Base-by-base conservation (phyloP, 2,113 vertebrate species). In the Illadopsis cleaveri region DNA sequence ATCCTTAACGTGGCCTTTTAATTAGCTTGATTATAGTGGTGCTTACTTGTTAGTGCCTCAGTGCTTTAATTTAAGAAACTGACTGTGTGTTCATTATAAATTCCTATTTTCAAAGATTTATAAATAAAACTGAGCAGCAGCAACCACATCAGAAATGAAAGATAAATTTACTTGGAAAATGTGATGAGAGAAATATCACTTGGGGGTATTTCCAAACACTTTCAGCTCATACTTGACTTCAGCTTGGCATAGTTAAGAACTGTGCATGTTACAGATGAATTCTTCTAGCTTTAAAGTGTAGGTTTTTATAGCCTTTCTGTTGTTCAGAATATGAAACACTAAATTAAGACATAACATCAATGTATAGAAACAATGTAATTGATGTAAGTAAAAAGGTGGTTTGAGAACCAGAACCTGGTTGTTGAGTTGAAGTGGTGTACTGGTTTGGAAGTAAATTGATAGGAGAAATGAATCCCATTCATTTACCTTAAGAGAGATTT, bases 11-110 rank as follows among this genome's bases (percentile, higher is more conserved):
- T 97, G 93, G 61, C 56, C 89, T 96, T 95, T 94, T 95, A 97
- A 95, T 93, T 97, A 96, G 42, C 69, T 92, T 96, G 94, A 95
- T 96, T 96, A 93, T 92, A 94, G 83, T 95, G 50, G 68, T 93
- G 68, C 91, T 86, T 95, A 85, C 51, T 64, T 86, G 23, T 94
- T 82, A 86, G 33, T 82, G 71, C 19, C 93, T 97, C 70, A 79
- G 57, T 85, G 93, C 53, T 94, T 51, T 56, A 92, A 89, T 96
- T 97, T 92, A 92, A 90, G 86, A 96, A 79, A 58, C 64, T 88
- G 68, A 93, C 68, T 86, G 64, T 93, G 64, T 64, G 13, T 57
- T 96, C 68, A 50, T 81, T 97, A 95, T 75, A 70, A 84, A 97
- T 95, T 94, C 54, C 22, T 57, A 6, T 97, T 91, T 81, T 81